Evolutionary conservation across 2,797 vertebrate species (phyloP).

Genomic region (Pseudomugil tenellus): DNA sequence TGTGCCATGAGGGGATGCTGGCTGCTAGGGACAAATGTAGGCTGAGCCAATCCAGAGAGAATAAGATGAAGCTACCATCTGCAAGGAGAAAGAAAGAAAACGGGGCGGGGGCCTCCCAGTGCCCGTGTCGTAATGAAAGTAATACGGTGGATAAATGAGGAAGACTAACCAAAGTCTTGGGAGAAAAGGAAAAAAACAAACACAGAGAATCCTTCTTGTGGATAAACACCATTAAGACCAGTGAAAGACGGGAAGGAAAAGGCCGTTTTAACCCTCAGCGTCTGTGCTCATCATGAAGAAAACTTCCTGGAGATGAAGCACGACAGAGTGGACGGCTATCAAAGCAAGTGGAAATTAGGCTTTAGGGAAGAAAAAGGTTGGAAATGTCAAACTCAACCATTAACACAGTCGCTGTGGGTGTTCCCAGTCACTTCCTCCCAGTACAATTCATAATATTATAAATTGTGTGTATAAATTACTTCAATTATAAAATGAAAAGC

Average conservation of each 20-base stretch:
- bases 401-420: slow-evolving; percentile 21
- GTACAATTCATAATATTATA: neutral
- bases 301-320: slow-evolving; percentile 4
- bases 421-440: neutral
- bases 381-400: slow-evolving; percentile 12
- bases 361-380: neutral
- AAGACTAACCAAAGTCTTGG: slow-evolving; percentile 67
- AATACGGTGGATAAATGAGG: slow-evolving; percentile 58
- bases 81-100: slow-evolving; percentile 48
- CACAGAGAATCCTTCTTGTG: slow-evolving; percentile 6
- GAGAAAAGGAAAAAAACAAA: slow-evolving; percentile 55
- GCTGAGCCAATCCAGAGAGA: slow-evolving; percentile 52
- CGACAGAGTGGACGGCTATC: slow-evolving; percentile 16
- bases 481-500: too few relatives aligned
- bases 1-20: slow-evolving; percentile 49
- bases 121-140: slow-evolving; percentile 58
- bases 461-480: too few relatives aligned
- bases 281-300: slow-evolving; percentile 22
- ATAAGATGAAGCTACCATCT: slow-evolving; percentile 60
- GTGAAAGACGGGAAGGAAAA: neutral
- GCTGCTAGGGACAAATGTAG: slow-evolving; percentile 58
- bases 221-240: slow-evolving; percentile 32
- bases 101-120: slow-evolving; percentile 37
- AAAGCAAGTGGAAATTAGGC: slow-evolving; percentile 12
- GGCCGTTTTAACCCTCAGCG: slow-evolving; percentile 21